Evolutionary conservation across 2,113 vertebrate genomes (phyloP).

Genomic region (Micromys minutus): DNA sequence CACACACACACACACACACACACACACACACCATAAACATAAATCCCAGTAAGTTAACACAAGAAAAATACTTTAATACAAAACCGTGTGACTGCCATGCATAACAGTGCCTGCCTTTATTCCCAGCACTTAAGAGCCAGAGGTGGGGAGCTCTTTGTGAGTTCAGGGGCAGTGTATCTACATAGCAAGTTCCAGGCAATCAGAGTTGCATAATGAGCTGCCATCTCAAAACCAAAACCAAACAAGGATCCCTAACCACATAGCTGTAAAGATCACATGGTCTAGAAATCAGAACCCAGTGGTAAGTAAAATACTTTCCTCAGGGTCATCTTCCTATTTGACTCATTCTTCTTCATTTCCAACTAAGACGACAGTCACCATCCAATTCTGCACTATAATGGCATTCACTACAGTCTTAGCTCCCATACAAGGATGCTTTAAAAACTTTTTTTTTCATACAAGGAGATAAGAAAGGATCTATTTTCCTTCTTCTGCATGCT

Average conservation of each 20-base stretch:
- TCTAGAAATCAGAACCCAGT: not conserved
- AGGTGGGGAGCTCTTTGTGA: not conserved
- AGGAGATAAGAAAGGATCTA: too few relatives aligned
- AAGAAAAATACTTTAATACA: slow-evolving; percentile 13
- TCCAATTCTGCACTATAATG: not conserved
- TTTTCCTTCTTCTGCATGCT: too few relatives aligned
- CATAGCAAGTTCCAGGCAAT: not conserved
- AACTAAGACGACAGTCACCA: not conserved
- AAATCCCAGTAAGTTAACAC: not conserved
- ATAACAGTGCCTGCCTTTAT: not conserved
- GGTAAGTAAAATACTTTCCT: not conserved
- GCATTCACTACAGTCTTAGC: not conserved
- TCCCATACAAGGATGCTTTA: not conserved
- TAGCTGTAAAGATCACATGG: not conserved
- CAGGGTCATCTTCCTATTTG: not conserved
- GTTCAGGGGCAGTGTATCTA: not conserved
- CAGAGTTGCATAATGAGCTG: not conserved
- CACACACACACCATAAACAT: not conserved
- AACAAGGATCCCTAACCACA: not conserved
- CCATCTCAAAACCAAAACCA: not conserved
- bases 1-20: not conserved
- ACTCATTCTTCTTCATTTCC: not conserved
- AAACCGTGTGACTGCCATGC: not conserved
- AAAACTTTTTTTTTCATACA: too few relatives aligned
- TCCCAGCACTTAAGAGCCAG: not conserved